phyloP scores from a whole-genome alignment of 1,140 invertebrate genomes.

The Notospermus geniculatus region DNA sequence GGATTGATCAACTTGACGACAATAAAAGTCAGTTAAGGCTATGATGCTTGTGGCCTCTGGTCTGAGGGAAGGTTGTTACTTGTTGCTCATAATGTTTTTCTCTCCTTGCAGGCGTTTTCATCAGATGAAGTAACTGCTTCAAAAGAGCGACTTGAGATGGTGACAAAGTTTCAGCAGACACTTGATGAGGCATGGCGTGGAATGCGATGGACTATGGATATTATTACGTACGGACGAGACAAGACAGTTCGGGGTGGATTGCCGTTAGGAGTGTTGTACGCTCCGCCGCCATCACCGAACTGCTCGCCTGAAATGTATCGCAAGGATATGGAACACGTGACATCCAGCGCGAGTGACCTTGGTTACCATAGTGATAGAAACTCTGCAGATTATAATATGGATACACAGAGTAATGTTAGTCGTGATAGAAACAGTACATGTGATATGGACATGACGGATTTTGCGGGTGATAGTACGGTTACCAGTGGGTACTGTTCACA shows the following conservation, averaged over 20 bases:
- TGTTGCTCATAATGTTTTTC: constrained; percentile 10
- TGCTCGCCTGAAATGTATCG: constrained; percentile 14
- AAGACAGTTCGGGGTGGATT: constrained; percentile 59
- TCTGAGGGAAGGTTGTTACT: no score
- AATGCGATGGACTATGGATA: constrained; percentile 91
- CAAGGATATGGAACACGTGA: constrained; percentile 14
- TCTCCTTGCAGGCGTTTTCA: constrained; percentile 73
- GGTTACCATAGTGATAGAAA: constrained; percentile 26
- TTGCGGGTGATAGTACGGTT: constrained; percentile 1
- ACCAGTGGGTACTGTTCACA: constrained; percentile 8
- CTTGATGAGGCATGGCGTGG: constrained; percentile 77
- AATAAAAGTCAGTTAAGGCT: no score
- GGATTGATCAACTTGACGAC: no score
- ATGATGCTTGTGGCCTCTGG: no score
- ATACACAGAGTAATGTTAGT: neutral
- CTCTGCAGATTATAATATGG: constrained; percentile 9
- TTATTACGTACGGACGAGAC: constrained; percentile 87
- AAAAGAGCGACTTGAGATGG: constrained; percentile 75
- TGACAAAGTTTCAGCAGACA: constrained; percentile 56
- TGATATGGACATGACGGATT: constrained; percentile 3
- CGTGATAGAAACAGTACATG: neutral
- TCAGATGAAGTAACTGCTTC: constrained; percentile 79
- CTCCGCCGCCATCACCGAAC: constrained; percentile 19
- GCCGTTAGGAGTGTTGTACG: constrained; percentile 32
- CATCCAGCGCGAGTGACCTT: constrained; percentile 11